Base-by-base conservation (phyloP, 2,797 vertebrate species). In the Cephalopachus bancanus region DNA sequence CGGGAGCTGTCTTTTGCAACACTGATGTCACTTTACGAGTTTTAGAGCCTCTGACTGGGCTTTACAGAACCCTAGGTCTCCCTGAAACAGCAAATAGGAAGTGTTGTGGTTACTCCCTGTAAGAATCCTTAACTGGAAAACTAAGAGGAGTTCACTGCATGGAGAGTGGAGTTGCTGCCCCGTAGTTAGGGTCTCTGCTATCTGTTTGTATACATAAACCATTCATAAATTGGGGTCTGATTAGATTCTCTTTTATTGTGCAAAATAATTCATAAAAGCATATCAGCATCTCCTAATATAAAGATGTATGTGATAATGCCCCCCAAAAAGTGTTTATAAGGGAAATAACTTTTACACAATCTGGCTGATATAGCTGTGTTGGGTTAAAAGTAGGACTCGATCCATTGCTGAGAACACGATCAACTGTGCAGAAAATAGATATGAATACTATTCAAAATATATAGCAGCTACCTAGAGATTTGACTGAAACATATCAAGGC, bases 371-470 rank as follows among this genome's bases (percentile, higher is more conserved):
- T 19, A 30, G 0, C 89, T 67, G 72, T 92, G 44, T 57, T 59
- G 24, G 14, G 19, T 95, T 85, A 89, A 88, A 95, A 83, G n/a
- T 55, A 87, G 17, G 30, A 81, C 60, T 84, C 49, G 60, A 80
- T 71, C 28, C n/a, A 89, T 53, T 86, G 49, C 55, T 53, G 69
- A 94, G 67, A 89, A 62, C 71, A 89, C 9, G 22, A 49, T 67
- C 55, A 75, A 19, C 55, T 71, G 24, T 81, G 57, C 7, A 59
- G 33, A 74, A 89, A 76, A 53, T 53, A 60, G 2, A 28, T 59
- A 89, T n/a, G n/a, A 86, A 81, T 86, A 53, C 72, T 92, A 72
- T 95, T 90, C 75, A 11, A 78, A 81, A 69, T 69, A 57, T 44
- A 69, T n/a, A 51, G 19, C 57, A 78, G 19, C 57, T 84, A 74